Base-by-base conservation (phyloP, 2,797 vertebrate species). In the Sebastes nivosus region DNA sequence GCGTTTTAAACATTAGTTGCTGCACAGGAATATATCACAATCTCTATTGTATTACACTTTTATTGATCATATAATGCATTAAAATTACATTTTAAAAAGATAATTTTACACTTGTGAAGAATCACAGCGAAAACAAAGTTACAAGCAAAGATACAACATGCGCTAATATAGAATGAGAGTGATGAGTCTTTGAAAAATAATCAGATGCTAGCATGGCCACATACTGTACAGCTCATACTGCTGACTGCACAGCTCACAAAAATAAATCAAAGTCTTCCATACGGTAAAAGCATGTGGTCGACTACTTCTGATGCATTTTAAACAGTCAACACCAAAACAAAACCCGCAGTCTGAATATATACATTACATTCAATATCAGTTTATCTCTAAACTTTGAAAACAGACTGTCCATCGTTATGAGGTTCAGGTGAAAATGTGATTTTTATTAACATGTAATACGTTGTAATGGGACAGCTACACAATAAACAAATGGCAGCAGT, bases 231-330 rank as follows among this genome's bases (percentile, higher is more conserved):
- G 8, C 54, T 57, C 61, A 67, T 32, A 66, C 75, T 77, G 83
- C 84, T 84, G 84, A 86, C 63, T 78, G 67, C 50, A 57, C 66
- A 69, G 57, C 36, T 68, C 79, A 72, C 20, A 27, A 58, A 71
- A 60, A 81, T 85, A 83, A 81, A 79, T 81, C 75, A 74, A 69
- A 60, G 55, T 27, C 73, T 60, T 58, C 72, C 64, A 72, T 71
- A 59, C 32, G 20, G 52, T 69, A 63, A 30, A 82, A 71, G 60
- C 42, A 80, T 42, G 27, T 13, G 24, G 50, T 30, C 0, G 11
- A 46, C 54, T 72, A 63, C 54, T 68, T 73, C 29, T 67, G 67
- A 22, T 66, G 46, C 72, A 52, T 75, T 38, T 75, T 42, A 69
- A 82, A 63, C 59, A 83, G 61, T 63, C 1, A 0, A 25, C 24